Conservation (phyloP, 2,113 vertebrate species). For the Rhinichthys klamathensis region DNA sequence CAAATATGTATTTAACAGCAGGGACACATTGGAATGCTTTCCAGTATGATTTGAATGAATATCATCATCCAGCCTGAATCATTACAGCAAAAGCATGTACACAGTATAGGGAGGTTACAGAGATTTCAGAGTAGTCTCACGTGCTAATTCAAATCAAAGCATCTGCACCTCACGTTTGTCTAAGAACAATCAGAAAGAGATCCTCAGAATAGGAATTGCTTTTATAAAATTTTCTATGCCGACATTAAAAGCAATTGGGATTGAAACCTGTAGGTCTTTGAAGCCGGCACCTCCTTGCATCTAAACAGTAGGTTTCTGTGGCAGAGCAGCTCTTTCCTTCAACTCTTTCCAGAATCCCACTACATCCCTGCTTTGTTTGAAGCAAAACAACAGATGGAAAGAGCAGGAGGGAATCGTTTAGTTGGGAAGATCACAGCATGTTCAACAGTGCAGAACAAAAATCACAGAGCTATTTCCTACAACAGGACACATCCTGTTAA, state of each 20-base stretch:
- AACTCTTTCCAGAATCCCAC: conserved; percentile 12
- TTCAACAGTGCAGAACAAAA: conserved; percentile 28
- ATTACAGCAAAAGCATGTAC: too few species aligned
- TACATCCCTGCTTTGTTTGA: background rate
- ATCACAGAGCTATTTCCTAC: conserved; percentile 35
- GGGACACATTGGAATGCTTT: too few species aligned
- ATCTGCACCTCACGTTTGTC: background rate
- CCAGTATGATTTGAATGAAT: too few species aligned
- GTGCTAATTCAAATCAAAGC: background rate
- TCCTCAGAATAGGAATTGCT: background rate
- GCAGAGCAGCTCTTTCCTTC: background rate
- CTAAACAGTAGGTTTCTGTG: conserved; percentile 2
- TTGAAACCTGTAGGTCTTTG: background rate
- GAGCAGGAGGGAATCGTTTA: conserved; percentile 49
- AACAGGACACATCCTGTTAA: conserved; percentile 13
- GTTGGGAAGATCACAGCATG: conserved; percentile 27
- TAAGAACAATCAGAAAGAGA: background rate
- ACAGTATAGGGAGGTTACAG: background rate
- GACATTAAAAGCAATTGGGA: background rate
- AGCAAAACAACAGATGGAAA: conserved; percentile 53
- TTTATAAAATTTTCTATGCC: background rate
- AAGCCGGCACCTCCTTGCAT: background rate
- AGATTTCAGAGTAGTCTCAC: background rate
- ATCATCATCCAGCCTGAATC: too few species aligned
- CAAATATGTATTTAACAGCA: too few species aligned